Evolutionary conservation across 2,888 invertebrate genomes (phyloP).

Genomic region (Biston betularia): DNA sequence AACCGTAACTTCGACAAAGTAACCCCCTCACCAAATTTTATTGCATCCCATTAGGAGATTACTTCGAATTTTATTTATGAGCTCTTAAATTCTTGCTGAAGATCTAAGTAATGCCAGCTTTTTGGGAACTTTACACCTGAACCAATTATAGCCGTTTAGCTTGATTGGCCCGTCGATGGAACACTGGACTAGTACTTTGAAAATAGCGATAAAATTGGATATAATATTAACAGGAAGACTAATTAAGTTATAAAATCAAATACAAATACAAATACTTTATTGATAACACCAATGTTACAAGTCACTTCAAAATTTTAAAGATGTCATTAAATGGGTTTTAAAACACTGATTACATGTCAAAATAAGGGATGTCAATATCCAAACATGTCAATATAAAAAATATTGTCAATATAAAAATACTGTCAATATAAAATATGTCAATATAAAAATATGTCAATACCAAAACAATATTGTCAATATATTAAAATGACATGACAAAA

Average conservation of each 20-base stretch:
- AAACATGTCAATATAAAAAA: too few species aligned
- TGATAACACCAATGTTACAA: too few species aligned
- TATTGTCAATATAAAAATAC: too few species aligned
- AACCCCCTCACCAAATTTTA: constrained; percentile 29
- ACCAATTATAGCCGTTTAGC: constrained; percentile 63
- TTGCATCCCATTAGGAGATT: constrained; percentile 33
- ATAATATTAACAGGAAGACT: background rate
- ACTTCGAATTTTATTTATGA: constrained; percentile 38
- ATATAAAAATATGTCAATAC: too few species aligned
- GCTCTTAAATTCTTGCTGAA: constrained; percentile 34
- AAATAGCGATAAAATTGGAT: background rate
- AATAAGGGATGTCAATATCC: too few species aligned
- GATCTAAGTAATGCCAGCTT: constrained; percentile 31
- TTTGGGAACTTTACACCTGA: constrained; percentile 67
- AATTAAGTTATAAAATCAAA: background rate
- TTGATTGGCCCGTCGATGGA: constrained; percentile 62
- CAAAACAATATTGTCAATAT: too few species aligned
- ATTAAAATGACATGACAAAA: too few species aligned
- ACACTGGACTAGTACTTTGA: constrained; percentile 52
- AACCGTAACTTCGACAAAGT: constrained; percentile 13
- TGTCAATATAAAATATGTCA: too few species aligned
- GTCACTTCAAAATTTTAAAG: too few species aligned
- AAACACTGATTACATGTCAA: too few species aligned
- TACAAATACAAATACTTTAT: too few species aligned
- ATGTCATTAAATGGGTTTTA: too few species aligned